These are phyloP conservation scores for Aphrophora alni DNA, from an alignment of 2,888 invertebrate species.

Conservation along the genomic window DNA sequence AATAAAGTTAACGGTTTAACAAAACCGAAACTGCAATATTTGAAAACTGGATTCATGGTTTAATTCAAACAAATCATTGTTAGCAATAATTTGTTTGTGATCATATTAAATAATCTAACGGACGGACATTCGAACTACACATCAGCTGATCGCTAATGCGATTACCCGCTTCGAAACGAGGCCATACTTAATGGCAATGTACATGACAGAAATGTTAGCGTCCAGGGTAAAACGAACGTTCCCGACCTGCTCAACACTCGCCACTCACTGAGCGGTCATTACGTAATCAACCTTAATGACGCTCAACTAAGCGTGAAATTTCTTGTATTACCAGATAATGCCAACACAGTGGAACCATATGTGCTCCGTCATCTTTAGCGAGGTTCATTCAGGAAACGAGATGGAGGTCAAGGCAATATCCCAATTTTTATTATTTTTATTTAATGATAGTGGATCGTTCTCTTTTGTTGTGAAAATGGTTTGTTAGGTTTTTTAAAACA, in stretches of 20 bases:
- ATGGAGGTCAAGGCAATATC: no score
- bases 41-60: no score
- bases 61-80: no score
- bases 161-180: background rate
- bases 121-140: background rate
- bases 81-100: background rate
- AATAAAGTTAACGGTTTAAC: no score
- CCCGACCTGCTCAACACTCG: background rate
- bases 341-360: background rate
- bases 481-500: no score
- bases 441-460: no score
- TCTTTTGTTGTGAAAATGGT: no score
- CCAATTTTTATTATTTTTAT: no score
- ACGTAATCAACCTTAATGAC: slow-evolving; percentile 4
- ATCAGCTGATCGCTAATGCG: background rate
- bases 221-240: background rate
- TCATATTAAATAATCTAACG: background rate
- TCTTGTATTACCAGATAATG: background rate
- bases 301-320: slow-evolving; percentile 9
- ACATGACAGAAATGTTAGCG: background rate
- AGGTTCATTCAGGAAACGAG: background rate
- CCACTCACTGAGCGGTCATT: background rate
- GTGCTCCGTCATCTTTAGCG: background rate
- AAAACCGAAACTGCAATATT: no score
- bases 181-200: background rate